phyloP scores from a whole-genome alignment of 2,888 invertebrate genomes.

The Eledone cirrhosa region DNA sequence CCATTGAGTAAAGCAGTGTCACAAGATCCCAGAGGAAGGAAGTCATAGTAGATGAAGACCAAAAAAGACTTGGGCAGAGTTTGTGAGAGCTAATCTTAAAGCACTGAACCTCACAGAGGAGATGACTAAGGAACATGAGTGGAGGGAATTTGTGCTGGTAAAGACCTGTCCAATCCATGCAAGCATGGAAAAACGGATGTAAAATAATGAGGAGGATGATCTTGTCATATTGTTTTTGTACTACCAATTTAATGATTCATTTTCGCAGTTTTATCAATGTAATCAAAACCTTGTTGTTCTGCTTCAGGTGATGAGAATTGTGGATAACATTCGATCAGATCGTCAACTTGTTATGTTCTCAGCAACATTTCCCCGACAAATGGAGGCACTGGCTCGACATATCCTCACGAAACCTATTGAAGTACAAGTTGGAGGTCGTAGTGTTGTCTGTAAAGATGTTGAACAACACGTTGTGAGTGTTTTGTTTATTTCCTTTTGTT shows the following conservation, averaged over 20 bases:
- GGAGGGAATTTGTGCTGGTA: too few species aligned
- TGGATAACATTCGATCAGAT: constrained; percentile 96
- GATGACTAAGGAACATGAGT: too few species aligned
- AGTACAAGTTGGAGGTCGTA: constrained; percentile 88
- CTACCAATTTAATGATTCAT: background rate
- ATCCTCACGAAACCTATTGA: constrained; percentile 95
- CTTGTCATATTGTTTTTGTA: too few species aligned
- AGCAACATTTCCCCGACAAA: constrained; percentile 97
- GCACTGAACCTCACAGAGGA: too few species aligned
- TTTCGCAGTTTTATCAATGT: background rate
- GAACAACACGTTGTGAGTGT: constrained; percentile 85
- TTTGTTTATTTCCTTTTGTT: background rate
- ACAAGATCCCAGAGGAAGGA: too few species aligned
- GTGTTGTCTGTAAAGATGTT: constrained; percentile 97
- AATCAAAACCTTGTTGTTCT: background rate
- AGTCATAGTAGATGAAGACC: too few species aligned
- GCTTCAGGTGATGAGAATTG: constrained; percentile 88
- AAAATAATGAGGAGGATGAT: too few species aligned
- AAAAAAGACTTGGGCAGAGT: too few species aligned
- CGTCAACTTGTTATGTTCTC: constrained; percentile 98
- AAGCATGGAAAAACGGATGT: too few species aligned
- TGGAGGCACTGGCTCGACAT: constrained; percentile 96
- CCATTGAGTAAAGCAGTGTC: too few species aligned
- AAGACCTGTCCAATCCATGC: too few species aligned
- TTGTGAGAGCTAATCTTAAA: too few species aligned